These are phyloP conservation scores for Euphydryas editha DNA, from an alignment of 2,888 invertebrate species.

Conservation along the genomic window DNA sequence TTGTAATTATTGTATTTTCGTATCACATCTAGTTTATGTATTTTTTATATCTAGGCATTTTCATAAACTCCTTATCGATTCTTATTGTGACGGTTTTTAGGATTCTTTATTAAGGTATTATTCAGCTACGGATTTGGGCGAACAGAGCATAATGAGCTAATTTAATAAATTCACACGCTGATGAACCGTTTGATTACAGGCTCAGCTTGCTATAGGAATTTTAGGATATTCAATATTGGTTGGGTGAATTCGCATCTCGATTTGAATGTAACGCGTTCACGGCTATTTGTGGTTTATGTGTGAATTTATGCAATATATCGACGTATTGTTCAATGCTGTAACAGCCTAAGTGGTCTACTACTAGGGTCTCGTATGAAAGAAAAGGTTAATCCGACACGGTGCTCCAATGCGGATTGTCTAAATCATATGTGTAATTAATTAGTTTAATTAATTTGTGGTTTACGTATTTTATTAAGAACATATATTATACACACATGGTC, in stretches of 20 bases:
- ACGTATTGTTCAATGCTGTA: too few relatives aligned
- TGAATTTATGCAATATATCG: not conserved
- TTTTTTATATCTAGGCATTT: slow-evolving; percentile 21
- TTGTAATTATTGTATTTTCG: too few relatives aligned
- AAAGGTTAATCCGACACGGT: too few relatives aligned
- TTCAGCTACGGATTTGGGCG: slow-evolving; percentile 14
- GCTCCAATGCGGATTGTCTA: too few relatives aligned
- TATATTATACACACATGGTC: too few relatives aligned
- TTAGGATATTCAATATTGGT: slow-evolving; percentile 11
- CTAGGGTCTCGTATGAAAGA: too few relatives aligned
- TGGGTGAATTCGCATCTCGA: not conserved
- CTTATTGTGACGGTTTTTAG: slow-evolving; percentile 32
- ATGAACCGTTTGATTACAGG: slow-evolving; percentile 12
- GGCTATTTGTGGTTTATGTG: not conserved
- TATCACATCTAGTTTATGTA: slow-evolving; percentile 32
- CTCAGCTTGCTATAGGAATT: not conserved
- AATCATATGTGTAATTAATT: too few relatives aligned
- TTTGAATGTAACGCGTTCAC: slow-evolving; percentile 1
- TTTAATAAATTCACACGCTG: slow-evolving; percentile 25
- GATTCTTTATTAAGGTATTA: slow-evolving; percentile 30
- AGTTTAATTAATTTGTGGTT: too few relatives aligned
- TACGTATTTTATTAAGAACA: too few relatives aligned
- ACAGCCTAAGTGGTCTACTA: too few relatives aligned
- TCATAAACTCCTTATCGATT: slow-evolving; percentile 36
- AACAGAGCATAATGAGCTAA: slow-evolving; percentile 18